Base-by-base conservation (phyloP, 1,140 invertebrate species). In the Harlomillsia oculata region DNA sequence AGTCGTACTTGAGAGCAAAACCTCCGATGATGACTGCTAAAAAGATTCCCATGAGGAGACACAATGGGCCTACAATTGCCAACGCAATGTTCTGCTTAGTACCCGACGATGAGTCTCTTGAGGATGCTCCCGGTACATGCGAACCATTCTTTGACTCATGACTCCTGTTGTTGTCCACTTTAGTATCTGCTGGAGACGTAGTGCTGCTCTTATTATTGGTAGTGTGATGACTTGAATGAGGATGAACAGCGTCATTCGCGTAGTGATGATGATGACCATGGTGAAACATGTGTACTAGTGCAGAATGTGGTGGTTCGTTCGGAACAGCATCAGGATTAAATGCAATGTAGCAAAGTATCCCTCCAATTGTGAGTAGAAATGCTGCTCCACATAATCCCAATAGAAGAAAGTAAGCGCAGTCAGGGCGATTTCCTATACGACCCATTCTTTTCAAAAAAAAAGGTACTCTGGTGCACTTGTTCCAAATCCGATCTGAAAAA, bases 361-460 rank as follows among this genome's bases (percentile, higher is more conserved):
- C 56, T n/a, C 60, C 60, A 21, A 59, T 52, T 11, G 57, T 51
- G 20, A 59, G 23, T 29, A 65, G 49, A 40, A 60, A 52, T 2
- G 57, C 56, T 3, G 63, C 56, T 23, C 32, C 50, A 40, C 57
- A 59, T 40, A 44, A 41, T 44, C 59, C 56, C 16, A 65, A 18
- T 3, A 65, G 53, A 16, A 62, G 50, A 37, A 56, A 65, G 23
- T 62, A 62, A 9, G 63, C 63, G 44, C 56, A 59, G 50, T 65
- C 63, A 6, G 59, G 59, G 25, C 59, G 57, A 45, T 59, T 53
- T 36, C 58, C 56, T 23, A 56, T 43, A 43, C 48, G 46, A n/a
- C 28, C 20, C 46, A 49, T 49, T 49, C n/a, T 49, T 49, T 18
- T 14, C 18, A 16, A 30, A 48, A n/a, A 18, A 20, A 32, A n/a